Evolutionary conservation across 2,797 vertebrate genomes (phyloP).

Genomic region (Etheostoma nigrum): DNA sequence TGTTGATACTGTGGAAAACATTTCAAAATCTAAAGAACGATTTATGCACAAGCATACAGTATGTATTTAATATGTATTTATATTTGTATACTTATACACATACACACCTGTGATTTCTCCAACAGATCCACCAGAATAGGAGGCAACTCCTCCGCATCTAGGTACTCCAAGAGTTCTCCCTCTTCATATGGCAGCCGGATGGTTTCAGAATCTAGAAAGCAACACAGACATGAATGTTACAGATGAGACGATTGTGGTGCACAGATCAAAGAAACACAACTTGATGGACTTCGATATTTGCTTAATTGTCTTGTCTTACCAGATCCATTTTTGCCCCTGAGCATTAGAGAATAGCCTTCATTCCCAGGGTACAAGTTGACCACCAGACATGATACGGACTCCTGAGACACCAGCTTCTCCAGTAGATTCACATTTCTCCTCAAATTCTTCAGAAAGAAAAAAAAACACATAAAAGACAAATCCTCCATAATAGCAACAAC

Average conservation of each 20-base stretch:
- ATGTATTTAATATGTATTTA: too few relatives aligned
- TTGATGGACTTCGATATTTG: too few relatives aligned
- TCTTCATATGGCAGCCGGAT: constrained; percentile 98
- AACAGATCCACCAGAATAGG: constrained; percentile 98
- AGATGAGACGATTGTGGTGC: neutral
- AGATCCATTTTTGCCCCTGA: constrained; percentile 99
- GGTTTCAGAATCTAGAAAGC: constrained; percentile 94
- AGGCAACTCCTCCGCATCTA: constrained; percentile 97
- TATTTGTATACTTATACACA: neutral
- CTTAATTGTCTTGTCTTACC: constrained; percentile 82
- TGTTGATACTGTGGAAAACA: neutral
- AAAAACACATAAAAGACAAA: neutral
- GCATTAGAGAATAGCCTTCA: constrained; percentile 99
- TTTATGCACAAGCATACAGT: neutral
- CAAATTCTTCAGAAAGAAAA: constrained; percentile 89
- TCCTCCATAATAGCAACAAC: neutral
- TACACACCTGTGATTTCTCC: constrained; percentile 96
- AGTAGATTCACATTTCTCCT: constrained; percentile 99
- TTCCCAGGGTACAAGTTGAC: constrained; percentile 98
- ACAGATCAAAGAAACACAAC: neutral
- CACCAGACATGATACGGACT: constrained; percentile 95
- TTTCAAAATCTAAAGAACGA: neutral
- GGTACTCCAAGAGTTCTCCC: constrained; percentile 96
- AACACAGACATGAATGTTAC: constrained; percentile 27
- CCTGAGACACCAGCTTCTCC: constrained; percentile 98